Base-by-base conservation (phyloP, 1,140 invertebrate species). In the Condylostylus longicornis region DNA sequence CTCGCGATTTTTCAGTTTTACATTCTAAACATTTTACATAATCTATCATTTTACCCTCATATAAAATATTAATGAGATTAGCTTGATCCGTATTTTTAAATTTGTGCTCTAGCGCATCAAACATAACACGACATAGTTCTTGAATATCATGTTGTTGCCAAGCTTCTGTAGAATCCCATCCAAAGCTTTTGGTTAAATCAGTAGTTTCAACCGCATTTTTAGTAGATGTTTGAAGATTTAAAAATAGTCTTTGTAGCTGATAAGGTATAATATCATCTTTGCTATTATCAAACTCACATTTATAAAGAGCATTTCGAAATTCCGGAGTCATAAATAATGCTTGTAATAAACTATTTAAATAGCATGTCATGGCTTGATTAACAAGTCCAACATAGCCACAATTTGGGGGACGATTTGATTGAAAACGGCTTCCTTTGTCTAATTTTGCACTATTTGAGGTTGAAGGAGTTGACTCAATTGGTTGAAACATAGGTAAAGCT, bases 101-200 rank as follows among this genome's bases (percentile, higher is more conserved):
- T 46, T 80, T 84, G 37, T 79, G 75, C 60, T 89, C 85, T 13
- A 94, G 57, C 1, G 85, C 85, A 63, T 93, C 88, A 55, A 93
- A 89, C 84, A 94, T 88, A 4, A 91, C 80, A 37, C 86, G 68
- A 59, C 82, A 90, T 20, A 93, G 58, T 54, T 93, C 88, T 59
- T 91, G 86, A 29, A 93, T 85, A 56, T 93, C 88, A 50, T 93
- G 88, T 52, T 93, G 88, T 44, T 90, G 82, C 82, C 85, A 91
- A 0, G 83, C 82, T 63, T 90, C 82, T 41, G 79, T 78, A 7
- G 78, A 81, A 55, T 87, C 81, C 88, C 88, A 94, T 14, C 87
- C 87, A 64, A 94, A 94, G 58, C 84, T 88, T 41, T 69, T 71
- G 2, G 88, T 94, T 28, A 94, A 61, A 44, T 88, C 79, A 7